Base-by-base conservation (phyloP, 2,888 invertebrate genomes). In the Leucophenga maculata region DNA sequence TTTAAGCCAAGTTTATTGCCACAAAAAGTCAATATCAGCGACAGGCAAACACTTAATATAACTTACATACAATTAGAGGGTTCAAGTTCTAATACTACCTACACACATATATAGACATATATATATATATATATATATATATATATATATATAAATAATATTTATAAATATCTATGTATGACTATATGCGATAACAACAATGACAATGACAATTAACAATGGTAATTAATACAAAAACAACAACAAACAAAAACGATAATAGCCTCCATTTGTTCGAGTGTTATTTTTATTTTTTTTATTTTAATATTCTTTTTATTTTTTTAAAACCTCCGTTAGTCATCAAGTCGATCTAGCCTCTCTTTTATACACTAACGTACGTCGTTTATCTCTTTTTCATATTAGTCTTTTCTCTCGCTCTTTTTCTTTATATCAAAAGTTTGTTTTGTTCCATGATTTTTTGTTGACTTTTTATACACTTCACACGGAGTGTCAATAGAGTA, bases 191-290 rank as follows among this genome's bases (percentile, higher is more conserved):
- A 60, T 44, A 57, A 65, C 26, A 48, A 31, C 46, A 32, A 65
- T 16, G 13, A 62, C 52, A 67, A 26, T 55, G 22, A 48, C 48
- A 64, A 68, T 18, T 20, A 68, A 54, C 22, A 66, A 65, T 65
- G 26, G 59, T 72, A 76, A 78, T 73, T 77, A 71, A 73, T 66
- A 71, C 72, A 72, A 72, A 72, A 57, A 73, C 72, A 71, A 66
- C 57, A 71, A 68, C 67, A 72, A 68, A 69, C 50, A 71, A 72
- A 65, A 72, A 66, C 66, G 70, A 67, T 76, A 69, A 74, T 64
- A 72, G 72, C 70, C 72, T 69, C 68, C 74, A 74, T 57, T 18
- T 70, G 64, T 70, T 20, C 55, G 52, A 50, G 14, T 13, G n/a
- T 71, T 59, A 68, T 71, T 31, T 68, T 64, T 67, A 65, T 46